These are phyloP conservation scores for Arenicola marina DNA, from an alignment of 2,888 invertebrate species.

Conservation along the genomic window DNA sequence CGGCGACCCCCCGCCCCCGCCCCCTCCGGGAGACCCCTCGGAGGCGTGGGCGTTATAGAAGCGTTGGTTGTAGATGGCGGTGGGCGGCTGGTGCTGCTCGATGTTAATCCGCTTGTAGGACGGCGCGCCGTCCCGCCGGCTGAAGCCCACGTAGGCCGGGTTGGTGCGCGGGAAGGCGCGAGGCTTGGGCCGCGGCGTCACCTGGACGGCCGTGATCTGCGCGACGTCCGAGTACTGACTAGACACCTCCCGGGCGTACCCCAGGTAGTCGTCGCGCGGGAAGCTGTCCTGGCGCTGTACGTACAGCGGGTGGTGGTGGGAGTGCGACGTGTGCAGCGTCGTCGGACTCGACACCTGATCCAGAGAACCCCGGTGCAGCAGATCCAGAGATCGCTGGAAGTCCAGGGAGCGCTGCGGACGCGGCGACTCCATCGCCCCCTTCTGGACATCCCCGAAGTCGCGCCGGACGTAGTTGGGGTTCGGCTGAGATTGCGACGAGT, in stretches of 20 bases:
- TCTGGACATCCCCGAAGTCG: constrained; percentile 44
- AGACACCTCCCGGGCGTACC: constrained; percentile 23
- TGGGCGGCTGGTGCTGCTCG: constrained; percentile 26
- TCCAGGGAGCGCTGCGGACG: constrained; percentile 25
- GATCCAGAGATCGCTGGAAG: constrained; percentile 18
- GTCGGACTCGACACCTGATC: constrained; percentile 8
- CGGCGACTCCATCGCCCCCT: constrained; percentile 24
- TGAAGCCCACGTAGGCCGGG: constrained; percentile 56
- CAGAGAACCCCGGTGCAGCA: constrained; percentile 18
- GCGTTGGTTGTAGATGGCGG: constrained; percentile 32
- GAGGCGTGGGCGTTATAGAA: constrained; percentile 21
- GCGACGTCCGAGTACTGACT: constrained; percentile 34
- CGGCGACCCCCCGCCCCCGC: neutral
- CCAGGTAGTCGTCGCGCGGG: constrained; percentile 13
- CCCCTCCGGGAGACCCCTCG: neutral
- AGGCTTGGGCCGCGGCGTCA: constrained; percentile 46
- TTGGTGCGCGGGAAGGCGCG: constrained; percentile 58
- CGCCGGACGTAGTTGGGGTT: constrained; percentile 44
- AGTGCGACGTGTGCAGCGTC: neutral
- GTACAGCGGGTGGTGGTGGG: constrained; percentile 11
- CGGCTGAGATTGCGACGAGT: constrained; percentile 43
- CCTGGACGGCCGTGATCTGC: constrained; percentile 37
- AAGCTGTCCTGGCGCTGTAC: constrained; percentile 22
- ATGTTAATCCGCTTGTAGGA: constrained; percentile 47
- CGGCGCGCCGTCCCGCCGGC: constrained; percentile 39